These are phyloP conservation scores for Amia ocellicauda DNA, from an alignment of 2,113 vertebrate species.

Conservation along the genomic window DNA sequence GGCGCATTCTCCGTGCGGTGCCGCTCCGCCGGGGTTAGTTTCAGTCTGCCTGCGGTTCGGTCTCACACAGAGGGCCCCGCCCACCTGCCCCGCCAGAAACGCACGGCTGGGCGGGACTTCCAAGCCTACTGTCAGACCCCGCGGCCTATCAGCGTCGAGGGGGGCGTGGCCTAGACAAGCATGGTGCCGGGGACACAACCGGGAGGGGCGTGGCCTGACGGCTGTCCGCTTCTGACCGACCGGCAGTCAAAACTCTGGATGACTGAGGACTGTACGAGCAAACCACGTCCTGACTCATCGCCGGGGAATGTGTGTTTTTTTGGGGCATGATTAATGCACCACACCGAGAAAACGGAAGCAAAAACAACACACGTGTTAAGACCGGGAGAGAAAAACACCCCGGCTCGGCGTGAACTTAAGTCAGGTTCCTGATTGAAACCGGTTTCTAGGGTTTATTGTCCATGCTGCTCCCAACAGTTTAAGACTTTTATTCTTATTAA, in stretches of 20 bases:
- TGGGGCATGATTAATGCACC: not conserved
- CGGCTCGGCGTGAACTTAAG: too few species aligned
- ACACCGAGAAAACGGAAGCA: not conserved
- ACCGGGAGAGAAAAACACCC: too few species aligned
- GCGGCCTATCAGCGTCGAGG: conserved; percentile 24
- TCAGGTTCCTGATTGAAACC: too few species aligned
- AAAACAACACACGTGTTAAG: not conserved
- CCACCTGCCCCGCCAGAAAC: conserved; percentile 14
- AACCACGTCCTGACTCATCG: too few species aligned
- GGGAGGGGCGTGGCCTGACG: not conserved
- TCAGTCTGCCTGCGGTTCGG: conserved; percentile 18
- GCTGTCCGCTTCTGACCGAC: too few species aligned
- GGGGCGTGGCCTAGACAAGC: not conserved
- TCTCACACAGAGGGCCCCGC: conserved; percentile 26
- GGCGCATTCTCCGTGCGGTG: conserved; percentile 17
- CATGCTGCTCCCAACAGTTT: too few species aligned
- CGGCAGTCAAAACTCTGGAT: too few species aligned
- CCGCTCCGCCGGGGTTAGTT: conserved; percentile 14
- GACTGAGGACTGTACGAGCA: too few species aligned
- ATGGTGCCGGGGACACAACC: conserved; percentile 17
- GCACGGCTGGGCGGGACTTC: too few species aligned
- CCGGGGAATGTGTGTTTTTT: too few species aligned
- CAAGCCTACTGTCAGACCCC: conserved; percentile 13
- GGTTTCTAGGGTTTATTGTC: too few species aligned
- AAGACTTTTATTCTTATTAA: too few species aligned